Evolutionary conservation across 2,888 invertebrate species (phyloP), one percentile per base, ranked within the genome.

Genomic region (Teinopalpus imperialis): DNA sequence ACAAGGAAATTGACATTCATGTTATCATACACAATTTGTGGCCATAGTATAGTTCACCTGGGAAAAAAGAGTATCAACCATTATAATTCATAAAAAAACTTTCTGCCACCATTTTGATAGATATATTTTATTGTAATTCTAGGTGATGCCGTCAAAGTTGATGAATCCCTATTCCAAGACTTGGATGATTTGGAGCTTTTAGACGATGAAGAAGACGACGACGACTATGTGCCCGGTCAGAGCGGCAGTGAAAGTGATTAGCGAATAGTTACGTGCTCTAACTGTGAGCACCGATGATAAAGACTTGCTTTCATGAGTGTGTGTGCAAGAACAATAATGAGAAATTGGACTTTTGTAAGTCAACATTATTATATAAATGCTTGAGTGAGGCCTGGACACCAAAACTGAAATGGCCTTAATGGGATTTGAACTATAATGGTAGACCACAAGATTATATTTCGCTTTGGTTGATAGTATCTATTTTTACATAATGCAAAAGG

Each of bases 141-240:
- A 92, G 93, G 92, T 51, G 95, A 94, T 78, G 91, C 92, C 56
- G 95, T 98, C 23, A 97, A 97, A 85, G 97, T 98, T 29, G 97
- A 98, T 79, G 97, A 98, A 78, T 95, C 96, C 10, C 81, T 98
- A 9, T 98, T 98, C 74, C 97, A 97, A 91, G 95, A 96, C 73
- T 76, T 97, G 61, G 96, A 95, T 55, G 96, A 96, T 69, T 82
- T 96, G 40, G 96, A 95, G 60, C 88, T 94, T 35, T 93, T 93
- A 5, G 92, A 93, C 51, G 93, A 93, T 34, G 93, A 93, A 32
- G 91, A 89, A 26, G 60, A 63, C 35, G 63, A 61, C 57, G 90
- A 89, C 57, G 94, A 94, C 71, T 94, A 92, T 74, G 92, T 90
- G 18, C 91, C 91, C 0, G 90, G 90, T 0, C 78, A 72, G 55